These are phyloP conservation scores for Sycophila sp. DNA, from an alignment of 1,140 invertebrate genomes.

Conservation along the genomic window DNA sequence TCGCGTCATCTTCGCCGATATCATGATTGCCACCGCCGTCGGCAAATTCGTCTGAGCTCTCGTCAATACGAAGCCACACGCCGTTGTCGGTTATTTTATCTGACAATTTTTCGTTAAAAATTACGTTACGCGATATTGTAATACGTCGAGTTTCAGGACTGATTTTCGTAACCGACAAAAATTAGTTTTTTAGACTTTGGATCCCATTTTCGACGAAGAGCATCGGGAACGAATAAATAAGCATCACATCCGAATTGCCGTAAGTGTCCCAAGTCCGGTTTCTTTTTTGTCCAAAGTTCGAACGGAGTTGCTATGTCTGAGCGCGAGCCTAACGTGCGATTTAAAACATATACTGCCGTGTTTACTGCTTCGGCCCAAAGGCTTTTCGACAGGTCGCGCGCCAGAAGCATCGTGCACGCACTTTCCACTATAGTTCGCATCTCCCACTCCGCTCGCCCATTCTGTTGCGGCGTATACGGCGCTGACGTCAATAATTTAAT, in stretches of 20 bases:
- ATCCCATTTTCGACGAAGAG: slow-evolving; percentile 50
- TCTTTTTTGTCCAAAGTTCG: slow-evolving; percentile 58
- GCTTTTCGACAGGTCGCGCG: slow-evolving; percentile 17
- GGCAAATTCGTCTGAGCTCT: background rate
- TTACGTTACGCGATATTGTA: background rate
- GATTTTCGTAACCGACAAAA: slow-evolving; percentile 41
- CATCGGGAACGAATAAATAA: background rate
- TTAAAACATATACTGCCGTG: background rate
- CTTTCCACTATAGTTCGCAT: slow-evolving; percentile 46
- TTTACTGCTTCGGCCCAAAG: slow-evolving; percentile 13
- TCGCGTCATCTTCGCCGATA: background rate
- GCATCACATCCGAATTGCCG: slow-evolving; percentile 54
- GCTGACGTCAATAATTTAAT: slow-evolving; percentile 41
- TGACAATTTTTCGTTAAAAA: background rate
- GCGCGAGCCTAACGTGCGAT: background rate
- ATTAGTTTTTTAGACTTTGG: slow-evolving; percentile 39
- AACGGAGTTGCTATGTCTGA: slow-evolving; percentile 55
- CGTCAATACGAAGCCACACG: background rate
- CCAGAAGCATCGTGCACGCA: slow-evolving; percentile 29
- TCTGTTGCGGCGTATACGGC: slow-evolving; percentile 59
- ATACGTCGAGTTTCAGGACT: background rate
- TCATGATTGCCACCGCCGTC: background rate
- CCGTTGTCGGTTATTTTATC: background rate
- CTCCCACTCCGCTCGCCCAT: slow-evolving; percentile 54
- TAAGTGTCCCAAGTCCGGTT: slow-evolving; percentile 61